These are phyloP conservation scores for Chanos chanos DNA, from an alignment of 2,797 vertebrate species.

Conservation along the genomic window DNA sequence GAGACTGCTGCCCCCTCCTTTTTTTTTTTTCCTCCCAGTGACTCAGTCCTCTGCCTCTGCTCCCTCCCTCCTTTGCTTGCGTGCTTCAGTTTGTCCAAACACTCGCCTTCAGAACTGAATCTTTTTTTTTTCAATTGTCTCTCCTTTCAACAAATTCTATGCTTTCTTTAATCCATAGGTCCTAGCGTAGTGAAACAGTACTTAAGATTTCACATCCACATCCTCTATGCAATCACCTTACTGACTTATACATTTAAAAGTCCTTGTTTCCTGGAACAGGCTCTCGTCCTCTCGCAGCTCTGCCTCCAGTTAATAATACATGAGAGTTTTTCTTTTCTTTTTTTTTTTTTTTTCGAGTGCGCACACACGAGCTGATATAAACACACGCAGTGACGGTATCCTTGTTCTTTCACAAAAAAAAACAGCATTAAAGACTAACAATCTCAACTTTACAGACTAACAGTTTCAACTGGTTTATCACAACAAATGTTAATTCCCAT, in stretches of 20 bases:
- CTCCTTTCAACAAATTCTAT: too few relatives aligned
- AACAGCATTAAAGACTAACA: neutral
- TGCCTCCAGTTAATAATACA: constrained; percentile 69
- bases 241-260: constrained; percentile 8
- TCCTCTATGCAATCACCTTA: too few relatives aligned
- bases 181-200: too few relatives aligned
- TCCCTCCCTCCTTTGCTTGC: constrained; percentile 4
- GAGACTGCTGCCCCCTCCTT: constrained; percentile 41
- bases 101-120: constrained; percentile 32
- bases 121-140: neutral
- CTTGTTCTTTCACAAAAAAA: constrained; percentile 26
- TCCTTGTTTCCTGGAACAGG: neutral
- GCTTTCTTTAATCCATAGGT: too few relatives aligned
- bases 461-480: too few relatives aligned
- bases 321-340: constrained; percentile 51
- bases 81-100: constrained; percentile 60
- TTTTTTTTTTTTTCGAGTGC: neutral
- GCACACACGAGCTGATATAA: constrained; percentile 21
- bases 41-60: neutral
- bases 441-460: neutral
- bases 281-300: constrained; percentile 33
- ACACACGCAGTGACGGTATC: constrained; percentile 9
- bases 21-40: constrained; percentile 36
- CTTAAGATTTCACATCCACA: too few relatives aligned
- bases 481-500: too few relatives aligned